Evolutionary conservation across 1,140 invertebrate genomes (phyloP).

Genomic region (Drosophila subobscura): DNA sequence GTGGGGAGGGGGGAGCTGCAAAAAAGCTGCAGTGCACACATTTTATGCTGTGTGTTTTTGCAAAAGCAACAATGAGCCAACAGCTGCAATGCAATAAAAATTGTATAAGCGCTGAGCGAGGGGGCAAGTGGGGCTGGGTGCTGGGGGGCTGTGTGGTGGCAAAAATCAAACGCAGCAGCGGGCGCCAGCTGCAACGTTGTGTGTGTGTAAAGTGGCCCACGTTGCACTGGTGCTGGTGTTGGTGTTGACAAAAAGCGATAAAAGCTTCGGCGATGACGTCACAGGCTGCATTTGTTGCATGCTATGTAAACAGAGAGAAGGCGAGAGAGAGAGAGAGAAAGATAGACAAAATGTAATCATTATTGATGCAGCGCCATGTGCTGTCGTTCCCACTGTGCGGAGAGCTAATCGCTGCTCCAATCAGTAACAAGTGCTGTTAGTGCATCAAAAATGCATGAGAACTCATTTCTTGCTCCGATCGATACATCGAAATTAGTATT

Average conservation of each 20-base stretch:
- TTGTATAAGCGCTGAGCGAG: conserved; percentile 38
- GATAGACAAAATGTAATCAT: no score
- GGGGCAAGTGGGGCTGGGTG: background rate
- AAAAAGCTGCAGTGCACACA: conserved; percentile 79
- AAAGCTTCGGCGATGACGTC: conserved; percentile 61
- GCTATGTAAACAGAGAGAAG: conserved; percentile 19
- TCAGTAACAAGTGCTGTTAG: no score
- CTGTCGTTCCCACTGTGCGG: no score
- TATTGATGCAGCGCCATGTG: no score
- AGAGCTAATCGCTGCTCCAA: no score
- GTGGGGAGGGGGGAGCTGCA: conserved; percentile 19
- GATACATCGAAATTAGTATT: no score
- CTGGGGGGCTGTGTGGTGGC: conserved; percentile 19
- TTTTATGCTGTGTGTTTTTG: conserved; percentile 58
- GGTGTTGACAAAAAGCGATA: conserved; percentile 29
- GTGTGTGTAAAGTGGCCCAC: background rate
- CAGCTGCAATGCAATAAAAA: conserved; percentile 61
- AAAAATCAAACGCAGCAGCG: conserved; percentile 56
- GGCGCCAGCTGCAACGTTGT: conserved; percentile 24
- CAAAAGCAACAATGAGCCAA: conserved; percentile 39
- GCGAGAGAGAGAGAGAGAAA: background rate
- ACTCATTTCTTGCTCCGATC: no score
- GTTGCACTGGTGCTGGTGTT: background rate
- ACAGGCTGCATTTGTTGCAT: conserved; percentile 73
- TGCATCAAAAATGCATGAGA: no score